Evolutionary conservation across 2,113 vertebrate genomes (phyloP).

Genomic region (Leptocoma aspasia): DNA sequence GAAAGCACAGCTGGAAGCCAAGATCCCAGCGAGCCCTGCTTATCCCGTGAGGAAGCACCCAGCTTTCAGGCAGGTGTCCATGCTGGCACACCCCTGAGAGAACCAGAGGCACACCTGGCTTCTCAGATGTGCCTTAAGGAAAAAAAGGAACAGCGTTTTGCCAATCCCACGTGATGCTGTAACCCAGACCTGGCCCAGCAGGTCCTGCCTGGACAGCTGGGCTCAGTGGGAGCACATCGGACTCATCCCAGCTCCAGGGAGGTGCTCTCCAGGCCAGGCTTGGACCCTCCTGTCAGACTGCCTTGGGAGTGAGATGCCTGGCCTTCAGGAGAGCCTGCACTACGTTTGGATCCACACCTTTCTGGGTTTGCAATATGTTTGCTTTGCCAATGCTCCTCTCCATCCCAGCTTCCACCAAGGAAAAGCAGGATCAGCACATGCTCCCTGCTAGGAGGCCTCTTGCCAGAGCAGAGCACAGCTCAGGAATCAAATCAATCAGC

Average conservation of each 20-base stretch:
- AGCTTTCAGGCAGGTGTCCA: slow-evolving; percentile 45
- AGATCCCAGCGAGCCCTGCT: background rate
- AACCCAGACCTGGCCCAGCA: background rate
- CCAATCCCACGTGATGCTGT: background rate
- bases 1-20: background rate
- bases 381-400: background rate
- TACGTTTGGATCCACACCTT: background rate
- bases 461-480: background rate
- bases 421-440: background rate
- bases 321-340: background rate
- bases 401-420: background rate
- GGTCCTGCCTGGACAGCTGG: slow-evolving; percentile 36
- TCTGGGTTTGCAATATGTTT: background rate
- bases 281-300: background rate
- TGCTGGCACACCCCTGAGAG: slow-evolving; percentile 20
- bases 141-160: background rate
- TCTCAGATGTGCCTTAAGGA: background rate
- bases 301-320: background rate
- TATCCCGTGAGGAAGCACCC: slow-evolving; percentile 29
- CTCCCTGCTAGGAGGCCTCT: background rate
- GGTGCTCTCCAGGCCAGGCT: background rate
- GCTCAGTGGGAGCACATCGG: background rate
- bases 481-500: background rate
- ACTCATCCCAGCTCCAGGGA: background rate
- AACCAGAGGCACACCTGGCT: background rate